Evolutionary conservation across 2,113 vertebrate species (phyloP).

Genomic region (Equus quagga): DNA sequence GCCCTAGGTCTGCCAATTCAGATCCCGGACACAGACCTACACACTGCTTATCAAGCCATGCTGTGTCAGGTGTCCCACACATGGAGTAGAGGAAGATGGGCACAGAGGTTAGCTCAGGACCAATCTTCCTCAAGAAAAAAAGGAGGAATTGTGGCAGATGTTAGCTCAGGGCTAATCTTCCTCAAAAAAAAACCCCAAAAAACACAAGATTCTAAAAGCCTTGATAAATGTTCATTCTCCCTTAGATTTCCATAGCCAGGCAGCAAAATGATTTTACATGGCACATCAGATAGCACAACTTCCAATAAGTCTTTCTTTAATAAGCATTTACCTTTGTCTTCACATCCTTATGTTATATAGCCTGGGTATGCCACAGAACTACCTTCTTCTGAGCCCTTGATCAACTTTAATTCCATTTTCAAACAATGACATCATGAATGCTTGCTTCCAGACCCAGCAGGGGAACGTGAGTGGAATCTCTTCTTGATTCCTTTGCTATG

Average conservation of each 20-base stretch:
- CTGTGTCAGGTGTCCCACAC: no score
- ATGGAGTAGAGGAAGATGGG: no score
- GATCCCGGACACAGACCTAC: no score
- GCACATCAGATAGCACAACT: not conserved
- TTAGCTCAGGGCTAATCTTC: no score
- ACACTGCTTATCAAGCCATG: no score
- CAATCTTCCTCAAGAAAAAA: no score
- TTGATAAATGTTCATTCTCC: not conserved
- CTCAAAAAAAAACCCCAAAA: no score
- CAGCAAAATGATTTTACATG: not conserved
- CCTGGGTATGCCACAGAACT: not conserved
- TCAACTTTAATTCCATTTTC: not conserved
- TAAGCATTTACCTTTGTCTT: not conserved
- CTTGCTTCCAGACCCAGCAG: not conserved
- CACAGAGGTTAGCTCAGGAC: no score
- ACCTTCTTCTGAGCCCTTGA: not conserved
- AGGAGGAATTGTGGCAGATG: no score
- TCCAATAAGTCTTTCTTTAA: constrained; percentile 21
- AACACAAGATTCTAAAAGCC: not conserved
- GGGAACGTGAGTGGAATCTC: not conserved
- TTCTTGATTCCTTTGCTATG: not conserved
- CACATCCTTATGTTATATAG: not conserved
- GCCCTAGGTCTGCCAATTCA: no score
- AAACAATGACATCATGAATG: not conserved
- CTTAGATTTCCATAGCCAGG: not conserved